Evolutionary conservation across 2,888 invertebrate species (phyloP), one percentile per base, ranked within the genome.

Genomic region (Sarcophaga subvicina): DNA sequence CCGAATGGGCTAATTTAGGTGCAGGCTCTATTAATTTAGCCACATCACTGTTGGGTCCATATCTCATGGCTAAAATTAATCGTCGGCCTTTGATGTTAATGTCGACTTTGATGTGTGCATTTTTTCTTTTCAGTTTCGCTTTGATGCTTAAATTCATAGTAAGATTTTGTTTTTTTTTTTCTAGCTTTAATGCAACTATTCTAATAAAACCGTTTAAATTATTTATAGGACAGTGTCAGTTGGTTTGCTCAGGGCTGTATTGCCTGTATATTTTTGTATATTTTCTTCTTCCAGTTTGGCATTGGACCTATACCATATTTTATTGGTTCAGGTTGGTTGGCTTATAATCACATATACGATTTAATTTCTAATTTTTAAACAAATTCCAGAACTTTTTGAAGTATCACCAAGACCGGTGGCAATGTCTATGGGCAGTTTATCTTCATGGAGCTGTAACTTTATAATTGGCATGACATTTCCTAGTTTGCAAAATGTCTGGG

Each of bases 371-470:
- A 27, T 75, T 17, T 77, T 64, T 54, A 60, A 37, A 37, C 37
- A 37, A 45, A 87, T 79, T 88, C 5, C 93, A 93, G 98, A 98
- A 93, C 92, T 98, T 78, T 97, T 98, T 91, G 97, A 97, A 90
- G 96, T 97, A 80, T 96, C 96, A 0, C 97, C 98, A 0, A 95
- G 98, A 22, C 95, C 97, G 0, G 95, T 96, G 8, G 97, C 97
- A 66, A 98, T 98, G 97, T 96, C 98, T 62, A 94, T 97, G 91
- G 98, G 98, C 49, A 97, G 97, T 82, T 95, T 97, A 90, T 95
- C 96, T 86, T 98, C 98, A 93, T 98, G 98, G 98, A 94, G 95
- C 2, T 97, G 97, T 62, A 98, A 98, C 94, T 97, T 98, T 92
- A 90, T 97, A 2, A 96, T 98, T 76, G 98, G 96, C 49, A 95